Conservation (phyloP, 1,140 invertebrate species). For the Scaptomyza hsui region DNA sequence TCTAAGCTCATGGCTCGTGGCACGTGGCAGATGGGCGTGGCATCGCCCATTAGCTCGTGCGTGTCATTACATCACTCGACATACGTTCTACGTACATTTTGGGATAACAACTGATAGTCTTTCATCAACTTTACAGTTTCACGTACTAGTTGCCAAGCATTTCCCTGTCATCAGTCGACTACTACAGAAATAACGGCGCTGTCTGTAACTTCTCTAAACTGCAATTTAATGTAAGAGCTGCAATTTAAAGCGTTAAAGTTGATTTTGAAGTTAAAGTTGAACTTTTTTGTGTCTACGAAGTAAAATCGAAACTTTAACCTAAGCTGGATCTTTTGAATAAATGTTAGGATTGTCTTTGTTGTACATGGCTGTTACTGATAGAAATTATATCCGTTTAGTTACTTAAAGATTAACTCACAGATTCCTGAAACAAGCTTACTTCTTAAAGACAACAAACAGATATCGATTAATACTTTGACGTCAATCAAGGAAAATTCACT, state of each 20-base stretch:
- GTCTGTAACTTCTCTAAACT: background rate
- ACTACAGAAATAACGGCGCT: background rate
- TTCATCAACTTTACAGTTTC: background rate
- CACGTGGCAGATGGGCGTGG: slow-evolving; percentile 46
- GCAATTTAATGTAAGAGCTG: background rate
- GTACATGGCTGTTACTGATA: too few relatives aligned
- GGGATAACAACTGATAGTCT: background rate
- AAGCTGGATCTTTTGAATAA: too few relatives aligned
- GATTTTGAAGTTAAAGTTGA: background rate
- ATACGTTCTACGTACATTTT: background rate
- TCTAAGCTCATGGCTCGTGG: slow-evolving; percentile 2
- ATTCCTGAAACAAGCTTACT: too few relatives aligned
- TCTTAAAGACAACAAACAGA: too few relatives aligned
- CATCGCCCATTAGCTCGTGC: slow-evolving; percentile 42
- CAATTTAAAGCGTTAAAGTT: background rate
- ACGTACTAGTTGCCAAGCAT: background rate
- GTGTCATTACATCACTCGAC: slow-evolving; percentile 54
- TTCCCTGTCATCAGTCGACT: background rate
- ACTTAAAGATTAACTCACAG: too few relatives aligned
- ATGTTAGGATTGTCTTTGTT: too few relatives aligned
- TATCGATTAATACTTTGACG: too few relatives aligned
- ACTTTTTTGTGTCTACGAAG: background rate
- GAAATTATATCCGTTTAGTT: too few relatives aligned
- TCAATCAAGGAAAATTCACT: too few relatives aligned
- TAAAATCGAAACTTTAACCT: too few relatives aligned